Base-by-base conservation (phyloP, 2,797 vertebrate genomes). In the Notolabrus celidotus region DNA sequence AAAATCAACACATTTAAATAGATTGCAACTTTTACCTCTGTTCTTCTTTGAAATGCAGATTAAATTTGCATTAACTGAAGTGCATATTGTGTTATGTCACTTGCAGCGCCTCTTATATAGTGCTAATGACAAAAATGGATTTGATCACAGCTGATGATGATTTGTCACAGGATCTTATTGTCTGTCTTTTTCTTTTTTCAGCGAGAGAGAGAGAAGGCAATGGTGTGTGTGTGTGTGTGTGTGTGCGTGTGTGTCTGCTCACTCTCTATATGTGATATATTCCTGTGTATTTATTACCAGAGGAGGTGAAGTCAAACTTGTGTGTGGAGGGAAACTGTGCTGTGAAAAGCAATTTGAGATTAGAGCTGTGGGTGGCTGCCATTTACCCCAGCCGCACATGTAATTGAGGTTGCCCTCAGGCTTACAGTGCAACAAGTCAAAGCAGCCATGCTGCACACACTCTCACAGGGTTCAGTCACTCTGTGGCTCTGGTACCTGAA, bases 281-380 rank as follows among this genome's bases (percentile, higher is more conserved):
- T 20, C n/a, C 25, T 7, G 8, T 58, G 27, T 67, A 34, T 74
- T 51, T 54, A 54, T 72, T 19, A 55, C 38, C 14, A 29, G 31
- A 22, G 34, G 19, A 41, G 34, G 17, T 53, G 38, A 68, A 58
- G 63, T 59, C 54, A 31, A 60, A 58, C 7, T 23, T 64, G 16
- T 39, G 19, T 46, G 33, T 56, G 39, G 27, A 34, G n/a, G 60
- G 43, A 58, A 41, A 61, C 33, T 52, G 41, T 53, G 83, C 85
- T 82, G 86, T 90, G 80, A 90, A 93, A 93, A 94, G 90, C 91
- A 92, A 91, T 93, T 92, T 93, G 20, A 90, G 89, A 93, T 94
- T 90, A 91, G 71, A 89, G 86, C 67, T 83, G 83, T 87, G 72
- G 65, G 27, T 41, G 61, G 88, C 86, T 86, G 85, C 86, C 88